A percentile compares a stretch with the other conserved stretches of the same genome.
Evolutionary conservation across 2,113 vertebrate species (phyloP).

Genomic region (Polypterus bichir): DNA sequence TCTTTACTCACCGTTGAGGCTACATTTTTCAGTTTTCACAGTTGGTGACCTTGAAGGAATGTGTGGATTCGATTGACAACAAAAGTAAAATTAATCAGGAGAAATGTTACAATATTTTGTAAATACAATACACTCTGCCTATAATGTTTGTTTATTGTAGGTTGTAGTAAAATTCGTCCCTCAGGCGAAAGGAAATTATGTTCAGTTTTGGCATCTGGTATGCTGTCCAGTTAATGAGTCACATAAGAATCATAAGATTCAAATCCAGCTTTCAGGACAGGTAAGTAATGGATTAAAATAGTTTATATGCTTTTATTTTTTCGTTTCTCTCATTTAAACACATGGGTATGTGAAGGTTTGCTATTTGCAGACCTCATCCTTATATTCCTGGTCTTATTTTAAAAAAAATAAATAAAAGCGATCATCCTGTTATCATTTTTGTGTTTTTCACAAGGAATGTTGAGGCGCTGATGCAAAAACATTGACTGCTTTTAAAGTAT

Average conservation of each 20-base stretch:
- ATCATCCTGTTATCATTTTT: conserved; percentile 20
- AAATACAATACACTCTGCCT: too few species aligned
- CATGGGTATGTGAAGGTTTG: conserved; percentile 20
- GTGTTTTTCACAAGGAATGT: conserved; percentile 15
- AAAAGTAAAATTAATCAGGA: too few species aligned
- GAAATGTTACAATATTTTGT: too few species aligned
- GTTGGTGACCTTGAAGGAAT: too few species aligned
- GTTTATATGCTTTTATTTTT: conserved; percentile 13
- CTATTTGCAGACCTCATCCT: conserved; percentile 24
- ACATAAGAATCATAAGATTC: conserved; percentile 43
- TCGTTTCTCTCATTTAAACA: conserved; percentile 27
- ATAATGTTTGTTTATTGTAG: conserved; percentile 24
- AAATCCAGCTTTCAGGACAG: conserved; percentile 50
- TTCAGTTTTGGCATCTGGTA: conserved; percentile 62
- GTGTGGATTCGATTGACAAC: too few species aligned
- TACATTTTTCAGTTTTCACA: too few species aligned
- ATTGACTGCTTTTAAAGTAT: too few species aligned
- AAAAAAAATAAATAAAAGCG: conserved; percentile 22
- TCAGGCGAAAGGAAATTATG: conserved; percentile 46
- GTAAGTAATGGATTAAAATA: conserved; percentile 35
- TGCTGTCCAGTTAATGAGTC: conserved; percentile 41
- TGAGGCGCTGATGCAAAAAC: neutral
- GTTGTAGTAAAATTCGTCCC: conserved; percentile 49
- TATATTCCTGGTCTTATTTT: conserved; percentile 27
- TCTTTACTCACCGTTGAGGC: neutral